A percentile compares a stretch with the other conserved stretches of the same genome.
These are phyloP conservation scores for Phengaris arion DNA, from an alignment of 2,888 invertebrate species.

Conservation along the genomic window DNA sequence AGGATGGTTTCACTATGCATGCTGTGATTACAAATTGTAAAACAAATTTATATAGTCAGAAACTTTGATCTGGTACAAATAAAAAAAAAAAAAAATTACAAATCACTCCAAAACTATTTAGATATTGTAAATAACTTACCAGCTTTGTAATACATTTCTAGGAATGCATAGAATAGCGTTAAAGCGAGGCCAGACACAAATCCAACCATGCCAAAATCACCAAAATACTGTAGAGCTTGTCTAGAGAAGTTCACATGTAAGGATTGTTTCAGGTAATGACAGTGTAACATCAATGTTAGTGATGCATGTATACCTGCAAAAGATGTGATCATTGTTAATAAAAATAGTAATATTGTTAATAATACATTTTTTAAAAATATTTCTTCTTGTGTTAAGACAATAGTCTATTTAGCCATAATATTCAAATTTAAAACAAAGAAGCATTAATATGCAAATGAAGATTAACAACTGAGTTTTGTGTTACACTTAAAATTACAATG, in stretches of 20 bases:
- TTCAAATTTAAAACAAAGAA: not conserved
- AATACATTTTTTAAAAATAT: too few relatives aligned
- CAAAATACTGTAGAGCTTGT: conserved; percentile 67
- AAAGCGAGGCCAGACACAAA: conserved; percentile 68
- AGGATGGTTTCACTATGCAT: not conserved
- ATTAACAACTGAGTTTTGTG: too few relatives aligned
- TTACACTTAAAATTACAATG: not conserved
- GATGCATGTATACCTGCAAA: conserved; percentile 62
- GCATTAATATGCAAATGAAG: not conserved
- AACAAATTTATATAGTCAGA: too few relatives aligned
- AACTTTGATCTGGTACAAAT: too few relatives aligned
- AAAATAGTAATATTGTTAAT: too few relatives aligned
- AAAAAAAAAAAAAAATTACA: too few relatives aligned
- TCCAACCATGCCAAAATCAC: conserved; percentile 70
- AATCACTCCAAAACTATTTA: not conserved
- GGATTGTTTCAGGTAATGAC: conserved; percentile 64
- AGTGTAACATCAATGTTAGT: conserved; percentile 63
- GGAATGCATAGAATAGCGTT: conserved; percentile 68
- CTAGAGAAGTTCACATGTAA: conserved; percentile 74
- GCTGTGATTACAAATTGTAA: too few relatives aligned
- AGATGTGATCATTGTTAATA: conserved; percentile 25
- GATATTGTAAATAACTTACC: conserved; percentile 51
- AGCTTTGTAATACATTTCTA: conserved; percentile 64
- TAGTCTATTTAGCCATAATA: too few relatives aligned
- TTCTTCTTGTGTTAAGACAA: too few relatives aligned